Evolutionary conservation across 2,888 invertebrate genomes (phyloP), one percentile per base, ranked within the genome.

Genomic region (Pristionchus mayeri): DNA sequence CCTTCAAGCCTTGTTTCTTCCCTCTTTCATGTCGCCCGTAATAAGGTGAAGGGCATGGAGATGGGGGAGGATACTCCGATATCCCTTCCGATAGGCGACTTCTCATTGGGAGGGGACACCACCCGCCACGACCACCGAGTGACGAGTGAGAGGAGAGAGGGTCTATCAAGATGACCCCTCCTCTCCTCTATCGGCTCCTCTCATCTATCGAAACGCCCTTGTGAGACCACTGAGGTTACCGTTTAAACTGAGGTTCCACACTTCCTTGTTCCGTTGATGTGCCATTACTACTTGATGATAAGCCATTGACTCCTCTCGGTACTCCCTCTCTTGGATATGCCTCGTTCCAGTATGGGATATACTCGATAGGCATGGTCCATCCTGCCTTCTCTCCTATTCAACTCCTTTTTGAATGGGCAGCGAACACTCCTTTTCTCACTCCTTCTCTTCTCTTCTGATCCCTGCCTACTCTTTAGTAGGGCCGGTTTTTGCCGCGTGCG

Each of bases 391-490:
- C 37, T 30, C n/a, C 54, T 4, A 54, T 63, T 24, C 63, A 37
- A 16, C 18, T 37, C n/a, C 67, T 67, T 30, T 67, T 71, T 71
- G 11, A 71, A 71, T 71, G 24, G 71, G 40, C 71, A 71, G n/a
- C n/a, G 40, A 71, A 71, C 71, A 71, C 37, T 71, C 71, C 71
- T 71, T 71, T 24, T 71, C 71, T 40, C 40, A 40, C 71, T 71
- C 21, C 71, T 71, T 40, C 71, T 71, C 44, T 71, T 71, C 71
- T 71, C 71, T 40, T 71, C 40, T 71, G 71, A 71, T 71, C 71
- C 71, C 63, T 63, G 63, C 71, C 71, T 71, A 71, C 71, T 71
- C 71, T 71, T 40, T 71, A 71, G 71, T 71, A 44, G 71, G 71
- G 71, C 40, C 71, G 40, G 71, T 37, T 71, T 71, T 44, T 71